Conservation (phyloP, 2,888 invertebrate genomes). For the Melipona bicolor region DNA sequence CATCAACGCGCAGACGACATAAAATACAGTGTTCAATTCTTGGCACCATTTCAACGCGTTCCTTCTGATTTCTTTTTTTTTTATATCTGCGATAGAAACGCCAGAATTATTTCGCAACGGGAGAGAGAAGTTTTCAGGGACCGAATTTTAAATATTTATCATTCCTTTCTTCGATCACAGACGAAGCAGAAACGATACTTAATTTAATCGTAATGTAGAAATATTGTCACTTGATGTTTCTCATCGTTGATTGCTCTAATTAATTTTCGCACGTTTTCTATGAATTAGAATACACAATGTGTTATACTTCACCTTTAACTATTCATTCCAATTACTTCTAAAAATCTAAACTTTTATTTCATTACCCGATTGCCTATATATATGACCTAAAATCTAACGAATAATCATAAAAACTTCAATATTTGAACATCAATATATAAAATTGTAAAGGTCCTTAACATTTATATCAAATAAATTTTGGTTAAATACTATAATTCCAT, state of each 20-base stretch:
- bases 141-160: neutral
- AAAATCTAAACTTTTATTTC: neutral
- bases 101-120: conserved; percentile 25
- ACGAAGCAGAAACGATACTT: no score
- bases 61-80: conserved; percentile 29
- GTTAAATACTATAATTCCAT: no score
- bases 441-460: neutral
- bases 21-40: conserved; percentile 35
- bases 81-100: conserved; percentile 18
- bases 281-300: neutral
- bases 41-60: conserved; percentile 46
- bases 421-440: neutral
- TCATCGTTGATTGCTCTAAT: no score
- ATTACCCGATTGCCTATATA: no score
- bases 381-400: neutral
- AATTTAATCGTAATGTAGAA: no score
- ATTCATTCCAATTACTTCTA: neutral
- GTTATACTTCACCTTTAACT: neutral
- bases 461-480: no score
- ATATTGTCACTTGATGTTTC: no score
- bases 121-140: neutral
- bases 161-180: neutral
- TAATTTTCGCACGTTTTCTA: no score
- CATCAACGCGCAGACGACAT: conserved; percentile 20
- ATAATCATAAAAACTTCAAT: fast-evolving